Evolutionary conservation across 2,113 vertebrate species (phyloP).

Genomic region (Donacobius atricapilla): DNA sequence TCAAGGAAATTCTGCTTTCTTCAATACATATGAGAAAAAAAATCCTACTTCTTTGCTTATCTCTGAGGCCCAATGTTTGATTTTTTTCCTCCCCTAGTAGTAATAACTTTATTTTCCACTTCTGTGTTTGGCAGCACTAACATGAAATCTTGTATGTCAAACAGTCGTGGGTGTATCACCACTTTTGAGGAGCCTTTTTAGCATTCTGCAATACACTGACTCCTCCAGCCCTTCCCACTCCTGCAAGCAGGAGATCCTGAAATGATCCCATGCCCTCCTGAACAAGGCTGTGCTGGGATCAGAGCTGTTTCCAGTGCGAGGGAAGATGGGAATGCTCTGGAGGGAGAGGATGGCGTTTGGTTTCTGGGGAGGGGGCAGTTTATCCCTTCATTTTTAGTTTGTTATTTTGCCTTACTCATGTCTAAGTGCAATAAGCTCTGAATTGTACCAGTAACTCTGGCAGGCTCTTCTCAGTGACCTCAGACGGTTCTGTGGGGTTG

Average conservation of each 20-base stretch:
- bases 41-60: neutral
- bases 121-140: neutral
- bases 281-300: neutral
- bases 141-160: neutral
- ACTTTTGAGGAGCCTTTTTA: neutral
- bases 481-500: neutral
- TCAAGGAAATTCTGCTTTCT: conserved; percentile 41
- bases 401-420: conserved; percentile 76
- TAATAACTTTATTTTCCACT: neutral
- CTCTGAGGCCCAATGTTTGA: neutral
- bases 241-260: neutral
- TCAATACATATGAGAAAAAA: conserved; percentile 4
- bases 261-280: neutral
- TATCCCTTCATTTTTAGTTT: conserved; percentile 53
- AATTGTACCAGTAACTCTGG: conserved; percentile 56
- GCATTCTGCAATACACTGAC: neutral
- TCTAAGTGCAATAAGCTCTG: conserved; percentile 80
- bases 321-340: neutral
- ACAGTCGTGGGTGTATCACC: neutral
- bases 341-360: neutral
- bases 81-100: neutral
- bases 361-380: conserved; percentile 41
- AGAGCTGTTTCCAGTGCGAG: neutral
- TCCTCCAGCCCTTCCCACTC: conserved; percentile 24
- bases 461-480: conserved; percentile 56